Conservation (phyloP, 1,140 invertebrate species). For the Nymphalis io region DNA sequence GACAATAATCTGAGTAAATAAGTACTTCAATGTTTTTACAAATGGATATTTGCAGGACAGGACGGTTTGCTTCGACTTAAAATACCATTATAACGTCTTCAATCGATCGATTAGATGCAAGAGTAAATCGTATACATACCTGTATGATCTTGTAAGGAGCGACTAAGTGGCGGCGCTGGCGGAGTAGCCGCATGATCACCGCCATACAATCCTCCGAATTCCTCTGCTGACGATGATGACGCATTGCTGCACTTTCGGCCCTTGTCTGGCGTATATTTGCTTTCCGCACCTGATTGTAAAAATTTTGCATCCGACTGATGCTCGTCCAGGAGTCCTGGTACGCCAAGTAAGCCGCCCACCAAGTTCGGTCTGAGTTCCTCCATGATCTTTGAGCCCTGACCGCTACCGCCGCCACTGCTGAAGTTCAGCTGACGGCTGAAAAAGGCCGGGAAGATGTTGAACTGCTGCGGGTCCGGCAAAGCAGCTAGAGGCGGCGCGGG, state of each 20-base stretch:
- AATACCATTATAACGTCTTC: no score
- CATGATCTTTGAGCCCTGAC: conserved; percentile 88
- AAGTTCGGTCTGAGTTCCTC: conserved; percentile 91
- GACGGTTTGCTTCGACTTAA: no score
- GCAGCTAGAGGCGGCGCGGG: conserved; percentile 82
- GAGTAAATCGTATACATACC: conserved; percentile 45
- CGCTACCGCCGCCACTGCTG: conserved; percentile 83
- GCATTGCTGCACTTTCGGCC: conserved; percentile 88
- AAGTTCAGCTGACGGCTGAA: conserved; percentile 93
- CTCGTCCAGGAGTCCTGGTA: conserved; percentile 88
- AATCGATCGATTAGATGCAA: neutral
- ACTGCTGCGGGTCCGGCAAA: conserved; percentile 86
- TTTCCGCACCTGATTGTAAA: conserved; percentile 74
- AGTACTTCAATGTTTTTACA: no score
- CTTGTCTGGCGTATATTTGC: conserved; percentile 82
- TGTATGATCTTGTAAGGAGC: conserved; percentile 83
- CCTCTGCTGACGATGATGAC: conserved; percentile 88
- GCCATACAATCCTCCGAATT: conserved; percentile 88
- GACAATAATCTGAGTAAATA: no score
- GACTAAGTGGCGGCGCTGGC: conserved; percentile 84
- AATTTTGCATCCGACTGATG: conserved; percentile 84
- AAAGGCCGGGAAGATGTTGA: conserved; percentile 94
- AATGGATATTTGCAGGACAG: no score
- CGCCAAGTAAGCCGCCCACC: conserved; percentile 87
- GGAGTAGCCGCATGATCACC: conserved; percentile 82